These are phyloP conservation scores for Siphamia tubifer DNA, from an alignment of 2,113 vertebrate genomes.

Conservation along the genomic window DNA sequence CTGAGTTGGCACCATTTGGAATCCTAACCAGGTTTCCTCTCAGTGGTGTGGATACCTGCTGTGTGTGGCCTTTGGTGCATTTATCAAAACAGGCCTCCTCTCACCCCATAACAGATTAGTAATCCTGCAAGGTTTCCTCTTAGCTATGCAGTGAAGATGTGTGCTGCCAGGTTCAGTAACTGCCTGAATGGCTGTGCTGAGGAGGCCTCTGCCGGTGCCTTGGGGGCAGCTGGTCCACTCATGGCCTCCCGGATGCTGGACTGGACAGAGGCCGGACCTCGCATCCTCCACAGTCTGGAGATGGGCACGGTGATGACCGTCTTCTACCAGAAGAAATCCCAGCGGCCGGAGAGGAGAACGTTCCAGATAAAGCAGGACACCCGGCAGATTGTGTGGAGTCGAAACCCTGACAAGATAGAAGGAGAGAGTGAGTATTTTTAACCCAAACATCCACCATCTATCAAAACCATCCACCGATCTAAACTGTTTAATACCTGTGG, in stretches of 20 bases:
- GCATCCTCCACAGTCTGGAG: slow-evolving; percentile 83
- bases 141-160: slow-evolving; percentile 81
- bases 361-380: slow-evolving; percentile 84
- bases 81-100: not conserved
- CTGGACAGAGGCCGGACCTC: slow-evolving; percentile 73
- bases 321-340: slow-evolving; percentile 89
- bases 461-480: too few relatives aligned
- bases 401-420: slow-evolving; percentile 84
- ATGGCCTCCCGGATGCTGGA: slow-evolving; percentile 66
- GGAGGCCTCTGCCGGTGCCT: slow-evolving; percentile 49
- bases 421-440: slow-evolving; percentile 79
- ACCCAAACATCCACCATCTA: too few relatives aligned
- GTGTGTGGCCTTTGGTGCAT: not conserved
- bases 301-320: slow-evolving; percentile 85
- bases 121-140: not conserved
- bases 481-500: too few relatives aligned
- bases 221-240: slow-evolving; percentile 31
- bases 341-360: slow-evolving; percentile 85
- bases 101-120: not conserved
- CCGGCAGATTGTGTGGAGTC: slow-evolving; percentile 83
- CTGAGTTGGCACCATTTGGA: not conserved
- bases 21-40: too few relatives aligned
- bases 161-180: slow-evolving; percentile 78
- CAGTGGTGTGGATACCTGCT: slow-evolving; percentile 20
- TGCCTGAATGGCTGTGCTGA: slow-evolving; percentile 82